A percentile compares a stretch with the other conserved stretches of the same genome.
These are phyloP conservation scores for Geopemphigus sp. DNA, from an alignment of 1,140 invertebrate genomes.

Conservation along the genomic window DNA sequence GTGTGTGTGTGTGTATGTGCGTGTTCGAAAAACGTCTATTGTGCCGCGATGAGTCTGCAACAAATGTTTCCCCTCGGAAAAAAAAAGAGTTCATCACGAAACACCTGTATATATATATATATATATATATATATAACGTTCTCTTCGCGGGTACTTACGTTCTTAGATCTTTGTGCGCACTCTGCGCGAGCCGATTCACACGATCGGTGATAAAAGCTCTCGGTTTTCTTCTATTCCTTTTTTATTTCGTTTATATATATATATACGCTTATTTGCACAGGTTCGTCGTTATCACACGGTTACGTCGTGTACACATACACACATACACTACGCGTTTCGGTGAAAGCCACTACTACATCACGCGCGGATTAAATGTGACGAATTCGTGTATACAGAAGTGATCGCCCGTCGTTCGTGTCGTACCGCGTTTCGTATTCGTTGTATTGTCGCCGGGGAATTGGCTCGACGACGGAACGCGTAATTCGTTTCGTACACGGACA, in stretches of 20 bases:
- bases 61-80: constrained; percentile 23
- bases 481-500: too few relatives aligned
- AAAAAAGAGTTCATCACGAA: constrained; percentile 46
- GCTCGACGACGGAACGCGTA: too few relatives aligned
- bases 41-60: constrained; percentile 45
- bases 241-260: not conserved
- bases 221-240: not conserved
- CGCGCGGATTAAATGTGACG: constrained; percentile 9
- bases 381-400: constrained; percentile 3
- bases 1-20: not conserved
- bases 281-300: constrained; percentile 9
- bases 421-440: too few relatives aligned
- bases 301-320: too few relatives aligned
- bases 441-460: too few relatives aligned
- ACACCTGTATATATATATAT: not conserved
- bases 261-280: constrained; percentile 13
- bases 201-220: constrained; percentile 36
- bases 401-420: not conserved
- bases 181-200: constrained; percentile 24
- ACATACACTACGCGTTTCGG: too few relatives aligned
- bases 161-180: not conserved
- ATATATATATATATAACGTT: not conserved
- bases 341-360: not conserved
- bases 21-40: constrained; percentile 35
- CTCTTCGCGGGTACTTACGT: not conserved